Percentiles rank a stretch among this genome's conserved stretches.
Evolutionary conservation across 2,113 vertebrate species (phyloP).

Genomic region (Natator depressus): DNA sequence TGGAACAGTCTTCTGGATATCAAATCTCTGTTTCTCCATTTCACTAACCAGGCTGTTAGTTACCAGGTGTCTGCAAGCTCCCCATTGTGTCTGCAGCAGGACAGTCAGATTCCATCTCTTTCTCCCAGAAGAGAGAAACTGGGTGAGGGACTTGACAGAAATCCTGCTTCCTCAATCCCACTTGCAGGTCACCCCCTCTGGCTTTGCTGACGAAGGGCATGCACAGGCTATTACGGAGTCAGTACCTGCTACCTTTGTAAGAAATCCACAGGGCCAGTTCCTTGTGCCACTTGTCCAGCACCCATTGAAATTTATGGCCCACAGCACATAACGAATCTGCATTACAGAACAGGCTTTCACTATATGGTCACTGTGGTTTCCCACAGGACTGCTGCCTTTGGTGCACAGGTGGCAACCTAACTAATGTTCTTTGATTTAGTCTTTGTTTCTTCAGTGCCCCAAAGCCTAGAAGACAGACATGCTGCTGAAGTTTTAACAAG

Average conservation of each 20-base stretch:
- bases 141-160: not conserved
- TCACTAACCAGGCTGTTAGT: slow-evolving; percentile 34
- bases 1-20: not conserved
- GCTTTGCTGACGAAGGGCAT: not conserved
- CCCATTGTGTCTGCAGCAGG: not conserved
- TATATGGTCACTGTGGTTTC: accelerated
- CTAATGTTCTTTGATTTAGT: accelerated
- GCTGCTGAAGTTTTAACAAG: accelerated
- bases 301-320: accelerated
- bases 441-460: not conserved
- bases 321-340: accelerated
- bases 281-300: not conserved
- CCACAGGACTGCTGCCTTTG: not conserved
- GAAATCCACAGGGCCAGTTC: accelerated
- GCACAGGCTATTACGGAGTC: too few relatives aligned
- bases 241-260: not conserved
- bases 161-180: not conserved
- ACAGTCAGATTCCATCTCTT: slow-evolving; percentile 29
- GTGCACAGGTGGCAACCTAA: not conserved
- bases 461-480: not conserved
- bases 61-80: slow-evolving; percentile 2
- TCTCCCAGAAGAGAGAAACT: not conserved
- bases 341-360: not conserved
- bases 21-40: not conserved
- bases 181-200: slow-evolving; percentile 24